Percentiles rank a stretch among this genome's conserved stretches.
Conservation (phyloP, 2,797 vertebrate genomes). For the Rhabdophis nuchalis region DNA sequence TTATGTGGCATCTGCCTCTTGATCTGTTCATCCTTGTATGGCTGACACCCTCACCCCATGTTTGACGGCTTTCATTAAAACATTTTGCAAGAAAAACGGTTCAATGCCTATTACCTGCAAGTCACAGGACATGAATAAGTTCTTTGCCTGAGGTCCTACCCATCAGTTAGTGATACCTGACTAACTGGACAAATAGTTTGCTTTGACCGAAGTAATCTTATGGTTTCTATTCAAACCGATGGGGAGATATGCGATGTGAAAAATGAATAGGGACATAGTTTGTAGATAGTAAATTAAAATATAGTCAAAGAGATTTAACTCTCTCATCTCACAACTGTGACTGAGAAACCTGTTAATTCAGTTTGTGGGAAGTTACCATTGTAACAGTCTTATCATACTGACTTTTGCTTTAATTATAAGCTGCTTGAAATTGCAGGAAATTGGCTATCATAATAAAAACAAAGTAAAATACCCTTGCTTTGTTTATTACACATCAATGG, state of each 20-base stretch:
- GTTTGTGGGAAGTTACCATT: neutral
- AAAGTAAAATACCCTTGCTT: neutral
- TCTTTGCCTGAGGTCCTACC: neutral
- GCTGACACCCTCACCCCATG: neutral
- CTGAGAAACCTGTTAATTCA: neutral
- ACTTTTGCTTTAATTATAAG: neutral
- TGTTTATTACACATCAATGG: neutral
- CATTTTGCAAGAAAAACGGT: neutral
- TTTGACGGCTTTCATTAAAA: neutral
- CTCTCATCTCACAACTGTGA: neutral
- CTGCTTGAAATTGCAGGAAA: neutral
- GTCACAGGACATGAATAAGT: neutral
- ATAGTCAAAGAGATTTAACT: neutral
- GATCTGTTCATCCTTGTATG: neutral
- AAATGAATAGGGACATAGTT: neutral
- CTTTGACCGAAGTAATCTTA: neutral
- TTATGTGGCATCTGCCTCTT: no score
- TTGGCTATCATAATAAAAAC: neutral
- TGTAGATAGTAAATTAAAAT: no score
- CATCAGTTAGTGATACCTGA: neutral
- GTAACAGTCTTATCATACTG: neutral
- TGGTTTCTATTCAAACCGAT: neutral
- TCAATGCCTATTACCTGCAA: neutral
- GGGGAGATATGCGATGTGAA: neutral
- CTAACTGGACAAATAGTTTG: neutral